Base-by-base conservation (phyloP, 2,797 vertebrate species). In the Pelochelys cantorii region DNA sequence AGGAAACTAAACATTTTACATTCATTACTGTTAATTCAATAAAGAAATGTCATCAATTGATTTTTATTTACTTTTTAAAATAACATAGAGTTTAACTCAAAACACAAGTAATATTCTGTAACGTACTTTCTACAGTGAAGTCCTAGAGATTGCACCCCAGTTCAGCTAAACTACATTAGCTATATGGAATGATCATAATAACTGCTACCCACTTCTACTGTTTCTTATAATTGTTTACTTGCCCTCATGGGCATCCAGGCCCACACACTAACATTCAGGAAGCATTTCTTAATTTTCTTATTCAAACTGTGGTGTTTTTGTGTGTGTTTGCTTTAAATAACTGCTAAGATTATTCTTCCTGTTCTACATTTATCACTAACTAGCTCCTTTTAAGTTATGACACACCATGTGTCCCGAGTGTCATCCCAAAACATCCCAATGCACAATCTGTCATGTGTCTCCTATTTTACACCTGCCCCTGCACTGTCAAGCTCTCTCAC, bases 201-300 rank as follows among this genome's bases (percentile, higher is more conserved):
- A 83, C 53, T 88, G 34, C 59, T 85, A 90, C 11, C 4, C 29
- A 83, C 54, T 68, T 94, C 57, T 78, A 88, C 55, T 77, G 20
- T 87, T 77, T 91, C 18, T 83, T 86, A 87, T 94, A 84, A 92
- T 92, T 92, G 92, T 90, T 89, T 94, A 52, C 42, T 3, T 90
- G 93, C 94, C 93, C 79, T 93, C 78, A 54, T 42, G 77, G 68
- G 84, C 12, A 86, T 84, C 4, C 22, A 8, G 34, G 27, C 34
- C 94, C 52, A 57, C 29, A 42, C 10, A 81, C 85, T 93, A 94
- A 79, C 42, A 94, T 95, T 94, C 42, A 0, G 3, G 6, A 20
- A 85, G 65, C 82, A 57, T 3, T 92, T 94, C 94, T 84, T 79
- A 93, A 86, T 87, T 37, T 52, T 93, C 77, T 86, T 96, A 90